Evolutionary conservation across 2,113 vertebrate genomes (phyloP), one percentile per base, ranked within the genome.

Genomic region (Brachyhypopomus gauderio): DNA sequence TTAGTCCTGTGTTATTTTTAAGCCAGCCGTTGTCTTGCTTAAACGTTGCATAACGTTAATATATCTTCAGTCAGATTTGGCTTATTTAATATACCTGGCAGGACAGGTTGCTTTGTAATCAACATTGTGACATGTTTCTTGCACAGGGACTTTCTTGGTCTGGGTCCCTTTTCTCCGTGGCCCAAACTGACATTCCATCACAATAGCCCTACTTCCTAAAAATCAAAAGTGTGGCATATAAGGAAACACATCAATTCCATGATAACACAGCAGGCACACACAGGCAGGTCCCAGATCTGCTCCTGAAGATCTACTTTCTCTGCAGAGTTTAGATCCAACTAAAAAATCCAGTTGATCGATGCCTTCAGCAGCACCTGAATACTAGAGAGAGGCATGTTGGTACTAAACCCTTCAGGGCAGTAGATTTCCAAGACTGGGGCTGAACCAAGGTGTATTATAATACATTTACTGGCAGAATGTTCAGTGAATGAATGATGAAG

Each of bases 131-230:
- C 75, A 80, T n/a, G 77, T 81, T 85, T 95, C 93, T 70, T 85
- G 90, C 73, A 95, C 94, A 62, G 22, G 84, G 77, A 83, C 89
- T 89, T 93, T 95, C 88, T 93, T 95, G 81, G 92, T 90, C 85
- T 95, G 94, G 70, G 92, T 89, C 60, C 95, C 95, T 91, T 95
- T 96, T 76, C 95, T 94, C 62, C 95, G 92, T 83, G 95, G 95
- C 56, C 95, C 95, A 79, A 94, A 96, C 0, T 96, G 95, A 85
- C 95, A 96, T 74, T 96, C 95, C 95, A 96, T 96, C 75, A 96
- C 95, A 82, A 95, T 94, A 48, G 95, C 95, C 90, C 95, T 94
- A 85, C 94, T 96, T 82, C 95, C 95, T 96, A 86, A 75, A 83
- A 85, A 87, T 52, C 12, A 52, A 12, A 52, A 52, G 45, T 52